Conservation (phyloP, 2,888 invertebrate species). For the Serripes groenlandicus region DNA sequence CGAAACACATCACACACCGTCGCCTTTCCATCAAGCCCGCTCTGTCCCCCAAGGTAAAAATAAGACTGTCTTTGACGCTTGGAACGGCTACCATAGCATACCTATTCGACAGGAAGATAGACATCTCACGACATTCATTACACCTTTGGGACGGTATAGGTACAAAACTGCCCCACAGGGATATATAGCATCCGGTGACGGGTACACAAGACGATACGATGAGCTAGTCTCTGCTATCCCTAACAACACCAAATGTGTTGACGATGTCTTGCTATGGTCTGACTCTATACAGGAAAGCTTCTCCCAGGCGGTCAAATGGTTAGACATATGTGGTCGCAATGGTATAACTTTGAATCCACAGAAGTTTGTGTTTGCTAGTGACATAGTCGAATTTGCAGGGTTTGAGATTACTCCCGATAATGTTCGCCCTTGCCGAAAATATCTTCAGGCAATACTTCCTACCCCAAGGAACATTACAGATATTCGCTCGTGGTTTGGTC, state of each 20-base stretch:
- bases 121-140: constrained; percentile 70
- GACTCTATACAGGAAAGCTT: constrained; percentile 58
- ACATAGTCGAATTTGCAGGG: constrained; percentile 65
- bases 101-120: constrained; percentile 61
- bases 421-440: constrained; percentile 38
- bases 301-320: constrained; percentile 65
- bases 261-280: constrained; percentile 53
- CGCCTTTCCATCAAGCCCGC: constrained; percentile 69
- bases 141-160: constrained; percentile 70
- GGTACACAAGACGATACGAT: constrained; percentile 50
- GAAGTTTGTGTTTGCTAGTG: constrained; percentile 68
- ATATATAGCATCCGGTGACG: constrained; percentile 65
- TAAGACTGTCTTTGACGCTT: constrained; percentile 68
- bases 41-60: constrained; percentile 63
- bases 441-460: constrained; percentile 59
- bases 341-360: constrained; percentile 73
- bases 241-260: constrained; percentile 67
- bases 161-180: constrained; percentile 70
- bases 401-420: constrained; percentile 51
- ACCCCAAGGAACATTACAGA: constrained; percentile 69
- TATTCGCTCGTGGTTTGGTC: too few relatives aligned
- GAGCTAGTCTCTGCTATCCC: constrained; percentile 72
- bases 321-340: constrained; percentile 66
- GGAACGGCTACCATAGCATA: constrained; percentile 64
- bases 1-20: constrained; percentile 70